Evolutionary conservation across 53 echinoderm and acorn worm species (phyloP), one percentile per base, ranked within the genome.

Genomic region (Paracentrotus lividus): DNA sequence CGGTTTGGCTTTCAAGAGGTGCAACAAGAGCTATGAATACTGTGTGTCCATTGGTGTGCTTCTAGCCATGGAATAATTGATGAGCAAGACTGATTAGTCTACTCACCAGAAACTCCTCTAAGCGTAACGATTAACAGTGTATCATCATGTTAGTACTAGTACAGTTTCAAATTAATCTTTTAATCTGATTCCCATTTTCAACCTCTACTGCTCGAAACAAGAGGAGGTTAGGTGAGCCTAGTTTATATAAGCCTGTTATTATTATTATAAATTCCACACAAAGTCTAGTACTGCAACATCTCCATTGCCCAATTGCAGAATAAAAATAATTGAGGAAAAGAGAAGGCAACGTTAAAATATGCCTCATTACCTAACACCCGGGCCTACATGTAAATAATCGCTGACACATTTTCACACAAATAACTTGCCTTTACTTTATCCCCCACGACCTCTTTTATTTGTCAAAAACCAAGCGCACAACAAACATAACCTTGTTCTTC

Each of bases 31-130:
- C 42, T 56, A 89, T 89, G 81, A 81, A 81, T 8, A 8, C 49
- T 47, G 64, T 64, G 69, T 45, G 72, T 69, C 90, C 75, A 68
- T n/a, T 40, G 45, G 68, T 90, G 75, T 90, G 52, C 90, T 57
- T 66, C 61, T 42, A 61, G 89, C 89, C 64, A 33, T 61, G 90
- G 69, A 68, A 90, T 90, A 69, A 90, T 90, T 90, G 90, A 90
- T 90, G 90, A 90, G 90, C 68, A 26, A 10, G 34, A 34, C 81
- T 81, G 47, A 81, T 81, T 81, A 81, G 81, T 81, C 81, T 81
- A 18, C 81, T 81, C 45, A 8, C n/a, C 81, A 47, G 81, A n/a
- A 81, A 47, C 81, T 27, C 81, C n/a, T 81, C 47, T 49, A 40
- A 40, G 72, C 38, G 36, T 34, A 72, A 36, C 36, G 32, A 40